These are phyloP conservation scores for Pempheris klunzingeri DNA, from an alignment of 2,797 vertebrate species.

Conservation along the genomic window DNA sequence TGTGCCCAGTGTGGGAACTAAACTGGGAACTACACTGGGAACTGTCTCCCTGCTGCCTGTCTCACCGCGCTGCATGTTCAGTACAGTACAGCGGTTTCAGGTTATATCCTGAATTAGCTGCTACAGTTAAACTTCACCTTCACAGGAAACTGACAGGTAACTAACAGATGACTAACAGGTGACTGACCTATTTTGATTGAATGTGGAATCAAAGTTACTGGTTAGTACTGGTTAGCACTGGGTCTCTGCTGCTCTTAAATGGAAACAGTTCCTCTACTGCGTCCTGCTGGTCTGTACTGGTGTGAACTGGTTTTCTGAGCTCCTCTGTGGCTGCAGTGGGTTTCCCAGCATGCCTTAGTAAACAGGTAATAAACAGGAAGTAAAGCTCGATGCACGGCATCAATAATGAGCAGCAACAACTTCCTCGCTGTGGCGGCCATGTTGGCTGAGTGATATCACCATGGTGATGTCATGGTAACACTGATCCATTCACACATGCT, in stretches of 20 bases:
- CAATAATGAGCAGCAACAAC: constrained; percentile 76
- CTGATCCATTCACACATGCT: constrained; percentile 43
- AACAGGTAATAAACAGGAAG: constrained; percentile 74
- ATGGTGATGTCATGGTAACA: constrained; percentile 42
- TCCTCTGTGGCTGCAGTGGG: constrained; percentile 46
- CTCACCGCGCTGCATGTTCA: no score
- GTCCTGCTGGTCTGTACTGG: neutral
- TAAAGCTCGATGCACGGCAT: constrained; percentile 83
- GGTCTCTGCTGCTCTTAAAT: neutral
- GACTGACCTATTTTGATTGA: no score
- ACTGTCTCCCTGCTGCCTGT: no score
- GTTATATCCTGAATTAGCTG: no score
- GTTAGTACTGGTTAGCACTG: neutral
- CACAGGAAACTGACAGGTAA: no score
- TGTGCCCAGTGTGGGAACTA: no score
- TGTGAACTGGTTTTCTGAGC: neutral
- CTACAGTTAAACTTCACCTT: no score
- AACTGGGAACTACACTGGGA: neutral
- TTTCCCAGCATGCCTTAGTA: constrained; percentile 68
- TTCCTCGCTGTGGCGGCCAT: constrained; percentile 53
- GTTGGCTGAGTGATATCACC: constrained; percentile 57
- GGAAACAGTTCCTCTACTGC: neutral
- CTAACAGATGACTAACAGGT: no score
- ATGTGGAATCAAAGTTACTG: no score
- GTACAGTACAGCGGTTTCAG: no score